These are phyloP conservation scores for Marisa cornuarietis DNA, from an alignment of 1,140 invertebrate genomes.

Conservation along the genomic window DNA sequence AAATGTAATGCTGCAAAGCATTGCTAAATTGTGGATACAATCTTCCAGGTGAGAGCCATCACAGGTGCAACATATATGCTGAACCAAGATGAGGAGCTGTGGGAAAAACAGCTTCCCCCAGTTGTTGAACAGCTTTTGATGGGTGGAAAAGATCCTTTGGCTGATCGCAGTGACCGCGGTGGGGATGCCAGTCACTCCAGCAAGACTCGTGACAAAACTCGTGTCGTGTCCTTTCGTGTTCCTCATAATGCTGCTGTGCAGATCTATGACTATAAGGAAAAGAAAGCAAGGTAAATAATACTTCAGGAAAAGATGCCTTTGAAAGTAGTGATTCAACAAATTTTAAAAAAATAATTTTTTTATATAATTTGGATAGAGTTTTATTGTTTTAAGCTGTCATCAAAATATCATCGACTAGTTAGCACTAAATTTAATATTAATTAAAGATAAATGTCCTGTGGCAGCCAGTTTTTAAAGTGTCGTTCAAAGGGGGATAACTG, in stretches of 20 bases:
- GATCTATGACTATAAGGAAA: conserved; percentile 71
- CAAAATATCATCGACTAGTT: no score
- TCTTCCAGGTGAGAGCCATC: conserved; percentile 65
- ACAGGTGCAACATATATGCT: conserved; percentile 70
- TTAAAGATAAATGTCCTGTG: no score
- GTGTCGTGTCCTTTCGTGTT: conserved; percentile 68
- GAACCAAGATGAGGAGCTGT: conserved; percentile 70
- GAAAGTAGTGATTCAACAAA: neutral
- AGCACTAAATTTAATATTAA: no score
- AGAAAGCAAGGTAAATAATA: conserved; percentile 66
- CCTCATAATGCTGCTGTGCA: conserved; percentile 71
- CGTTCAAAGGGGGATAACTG: no score
- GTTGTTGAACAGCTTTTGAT: conserved; percentile 65
- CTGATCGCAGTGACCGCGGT: conserved; percentile 59
- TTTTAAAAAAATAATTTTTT: no score
- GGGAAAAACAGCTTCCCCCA: conserved; percentile 66
- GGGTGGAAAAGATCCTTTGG: conserved; percentile 63
- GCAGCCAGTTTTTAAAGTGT: no score
- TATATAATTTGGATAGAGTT: no score
- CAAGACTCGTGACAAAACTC: conserved; percentile 62
- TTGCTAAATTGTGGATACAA: neutral
- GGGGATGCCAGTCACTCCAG: conserved; percentile 8
- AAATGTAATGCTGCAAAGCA: no score
- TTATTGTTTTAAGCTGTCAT: no score
- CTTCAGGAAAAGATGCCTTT: neutral